phyloP scores from a whole-genome alignment of 1,140 invertebrate genomes.

The Maconellicoccus hirsutus region DNA sequence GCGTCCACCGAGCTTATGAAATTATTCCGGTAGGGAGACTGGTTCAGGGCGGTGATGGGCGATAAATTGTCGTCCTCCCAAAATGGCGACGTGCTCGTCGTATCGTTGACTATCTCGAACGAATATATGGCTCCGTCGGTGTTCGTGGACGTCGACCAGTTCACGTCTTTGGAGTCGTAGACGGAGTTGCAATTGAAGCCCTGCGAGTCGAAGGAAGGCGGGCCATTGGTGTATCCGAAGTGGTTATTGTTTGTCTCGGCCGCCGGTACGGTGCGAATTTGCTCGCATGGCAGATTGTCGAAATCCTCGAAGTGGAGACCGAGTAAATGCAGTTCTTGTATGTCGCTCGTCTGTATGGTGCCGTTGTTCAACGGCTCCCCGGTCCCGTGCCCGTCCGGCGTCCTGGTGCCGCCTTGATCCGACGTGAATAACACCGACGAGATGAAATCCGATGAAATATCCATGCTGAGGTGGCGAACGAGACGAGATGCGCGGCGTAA shows the following conservation, averaged over 20 bases:
- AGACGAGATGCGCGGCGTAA: no score
- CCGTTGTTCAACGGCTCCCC: neutral
- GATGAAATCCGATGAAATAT: constrained; percentile 7
- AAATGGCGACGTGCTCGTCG: constrained; percentile 28
- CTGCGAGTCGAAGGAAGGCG: neutral
- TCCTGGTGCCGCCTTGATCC: neutral
- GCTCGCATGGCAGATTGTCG: neutral
- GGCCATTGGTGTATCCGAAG: neutral
- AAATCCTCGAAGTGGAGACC: constrained; percentile 6
- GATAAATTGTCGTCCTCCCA: constrained; percentile 27
- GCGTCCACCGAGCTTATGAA: constrained; percentile 66
- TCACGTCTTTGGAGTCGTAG: constrained; percentile 72
- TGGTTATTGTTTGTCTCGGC: constrained; percentile 30
- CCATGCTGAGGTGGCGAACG: no score
- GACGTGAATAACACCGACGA: neutral
- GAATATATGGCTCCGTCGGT: constrained; percentile 46
- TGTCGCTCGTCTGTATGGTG: neutral
- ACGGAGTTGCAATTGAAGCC: constrained; percentile 67
- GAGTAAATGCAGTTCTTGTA: constrained; percentile 18
- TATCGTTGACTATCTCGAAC: constrained; percentile 43
- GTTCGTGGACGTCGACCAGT: constrained; percentile 59
- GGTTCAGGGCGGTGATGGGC: constrained; percentile 36
- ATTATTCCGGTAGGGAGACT: constrained; percentile 29
- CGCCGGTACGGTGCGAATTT: constrained; percentile 35
- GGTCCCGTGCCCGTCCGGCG: neutral